Base-by-base conservation (phyloP, 2,113 vertebrate genomes). In the Deroptyus accipitrinus region DNA sequence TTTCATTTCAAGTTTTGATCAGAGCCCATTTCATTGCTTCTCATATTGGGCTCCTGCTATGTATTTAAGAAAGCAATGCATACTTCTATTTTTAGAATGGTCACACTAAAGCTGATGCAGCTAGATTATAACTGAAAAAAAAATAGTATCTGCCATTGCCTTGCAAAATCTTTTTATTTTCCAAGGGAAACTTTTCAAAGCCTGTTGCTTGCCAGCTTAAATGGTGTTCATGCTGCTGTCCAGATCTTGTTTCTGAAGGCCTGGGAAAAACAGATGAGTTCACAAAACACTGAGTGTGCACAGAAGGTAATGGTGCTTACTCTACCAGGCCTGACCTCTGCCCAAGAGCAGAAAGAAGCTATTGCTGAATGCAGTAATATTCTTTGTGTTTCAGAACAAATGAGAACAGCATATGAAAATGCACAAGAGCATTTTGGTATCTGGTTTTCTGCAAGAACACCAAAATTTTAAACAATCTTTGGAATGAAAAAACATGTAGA, bases 41-140 rank as follows among this genome's bases (percentile, higher is more conserved):
- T 92, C 27, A 25, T 3, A 3, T 6, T 85, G 9, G 31, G 1
- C 0, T 63, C 6, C 10, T 33, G 23, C 4, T 49, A 33, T 6
- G 4, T 49, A 44, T 54, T 87, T 79, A 86, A 52, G 41, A 57
- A 83, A 83, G 33, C 4, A 52, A 17, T 62, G 8, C 2, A 39
- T 67, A 75, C 7, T 13, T 70, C 11, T 49, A 17, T 54, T 63
- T 76, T 49, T 27, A 10, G 30, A 59, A 41, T 59, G 10, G 7
- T 41, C 28, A 51, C 28, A 76, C 13, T 41, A 73, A 68, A 2
- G 8, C 31, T 49, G 25, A 67, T 9, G 8, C 4, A 11, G 61
- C 19, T 64, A 67, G 13, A 41, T 61, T 46, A 73, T 4, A 57
- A 72, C 66, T 42, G 14, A 57, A 6, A 22, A 37, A 69, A 59